phyloP scores from a whole-genome alignment of 1,140 invertebrate species.

The Grapholita molesta region DNA sequence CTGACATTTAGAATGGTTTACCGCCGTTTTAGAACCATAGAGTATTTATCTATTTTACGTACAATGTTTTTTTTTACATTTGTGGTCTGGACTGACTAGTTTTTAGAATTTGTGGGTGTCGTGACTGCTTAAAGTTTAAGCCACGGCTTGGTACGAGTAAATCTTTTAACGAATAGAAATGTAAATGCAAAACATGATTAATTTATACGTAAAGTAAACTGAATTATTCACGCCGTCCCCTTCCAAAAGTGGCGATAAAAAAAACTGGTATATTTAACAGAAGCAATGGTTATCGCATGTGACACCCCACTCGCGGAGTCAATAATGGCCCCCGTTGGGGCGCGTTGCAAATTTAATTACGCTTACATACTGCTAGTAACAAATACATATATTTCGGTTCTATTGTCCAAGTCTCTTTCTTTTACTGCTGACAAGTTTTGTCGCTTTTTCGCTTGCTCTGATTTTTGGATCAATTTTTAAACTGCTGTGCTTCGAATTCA shows the following conservation, averaged over 20 bases:
- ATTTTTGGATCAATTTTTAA: too few relatives aligned
- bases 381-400: background rate
- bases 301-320: background rate
- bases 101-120: too few relatives aligned
- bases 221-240: background rate
- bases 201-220: background rate
- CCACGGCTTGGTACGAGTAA: too few relatives aligned
- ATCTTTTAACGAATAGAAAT: background rate
- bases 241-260: background rate
- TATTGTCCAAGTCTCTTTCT: background rate
- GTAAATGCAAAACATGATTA: background rate
- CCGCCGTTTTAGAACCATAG: conserved; percentile 2
- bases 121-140: too few relatives aligned
- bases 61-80: background rate
- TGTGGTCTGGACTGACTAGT: background rate
- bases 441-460: background rate
- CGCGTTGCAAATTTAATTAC: conserved; percentile 8
- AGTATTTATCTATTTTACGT: too few relatives aligned
- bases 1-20: background rate
- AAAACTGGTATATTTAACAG: conserved; percentile 3
- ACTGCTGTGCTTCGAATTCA: too few relatives aligned
- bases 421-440: background rate
- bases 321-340: background rate
- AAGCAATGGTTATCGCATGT: conserved; percentile 8
- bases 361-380: conserved; percentile 13